Base-by-base conservation (phyloP, 2,888 invertebrate species). In the Hypena proboscidalis region DNA sequence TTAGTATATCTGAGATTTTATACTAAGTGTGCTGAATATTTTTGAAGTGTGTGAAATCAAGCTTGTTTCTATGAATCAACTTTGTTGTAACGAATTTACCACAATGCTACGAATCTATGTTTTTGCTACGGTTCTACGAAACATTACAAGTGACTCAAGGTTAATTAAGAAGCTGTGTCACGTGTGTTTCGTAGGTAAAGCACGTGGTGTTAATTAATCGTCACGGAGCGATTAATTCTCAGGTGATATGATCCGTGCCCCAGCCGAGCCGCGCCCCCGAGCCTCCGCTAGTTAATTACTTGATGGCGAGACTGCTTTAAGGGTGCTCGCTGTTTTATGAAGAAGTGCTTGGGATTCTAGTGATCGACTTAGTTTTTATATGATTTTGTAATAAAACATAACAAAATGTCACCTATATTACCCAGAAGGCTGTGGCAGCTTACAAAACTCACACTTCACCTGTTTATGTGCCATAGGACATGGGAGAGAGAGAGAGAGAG, bases 191-290 rank as follows among this genome's bases (percentile, higher is more conserved):
- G 27, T 48, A 67, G 72, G 65, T 70, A 60, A 65, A 76, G 68
- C 85, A 83, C 83, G 85, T 83, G 85, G 80, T 76, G 58, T 65
- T 89, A 86, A 89, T 90, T 81, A 86, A 90, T 89, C 85, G 86
- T 86, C 81, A 80, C 76, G 75, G 75, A 66, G 69, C 86, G 78
- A 89, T 90, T 89, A 89, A 86, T 87, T 87, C 83, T 69, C 82
- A 83, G 81, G 83, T 86, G 84, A 87, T 86, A 88, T 88, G 85
- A 88, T 84, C 83, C 83, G 77, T 69, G 70, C 43, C 55, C 63
- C 58, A 37, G 22, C 27, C 47, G 11, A 27, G 41, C 27, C 6
- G 26, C 15, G 42, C 67, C 56, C 58, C 56, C 62, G 54, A 54
- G 50, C 55, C 61, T 60, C 61, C 59, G 62, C 66, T 60, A 67